phyloP scores from a whole-genome alignment of 2,888 invertebrate genomes.

The Griposia aprilina region DNA sequence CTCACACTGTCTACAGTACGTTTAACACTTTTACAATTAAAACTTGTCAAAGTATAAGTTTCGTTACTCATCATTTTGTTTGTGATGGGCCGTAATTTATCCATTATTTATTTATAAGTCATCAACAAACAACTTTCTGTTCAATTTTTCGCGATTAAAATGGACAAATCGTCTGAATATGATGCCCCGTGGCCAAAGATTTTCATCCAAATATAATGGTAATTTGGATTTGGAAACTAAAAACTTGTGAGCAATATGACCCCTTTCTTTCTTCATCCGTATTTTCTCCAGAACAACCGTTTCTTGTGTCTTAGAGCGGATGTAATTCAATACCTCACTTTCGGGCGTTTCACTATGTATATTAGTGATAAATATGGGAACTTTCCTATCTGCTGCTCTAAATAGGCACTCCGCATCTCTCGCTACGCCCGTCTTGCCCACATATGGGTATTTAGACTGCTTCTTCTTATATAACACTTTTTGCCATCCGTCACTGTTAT shows the following conservation, averaged over 20 bases:
- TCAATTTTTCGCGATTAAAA: neutral
- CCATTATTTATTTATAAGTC: neutral
- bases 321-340: neutral
- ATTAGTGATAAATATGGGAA: neutral
- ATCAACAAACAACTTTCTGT: neutral
- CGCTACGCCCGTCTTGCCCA: neutral
- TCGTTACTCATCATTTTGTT: too few relatives aligned
- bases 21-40: neutral
- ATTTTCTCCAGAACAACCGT: neutral
- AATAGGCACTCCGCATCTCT: neutral
- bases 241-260: neutral
- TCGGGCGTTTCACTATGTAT: neutral
- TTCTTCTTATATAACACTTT: neutral
- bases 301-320: neutral
- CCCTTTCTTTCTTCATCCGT: neutral
- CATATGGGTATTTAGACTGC: neutral
- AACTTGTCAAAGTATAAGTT: too few relatives aligned
- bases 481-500: neutral
- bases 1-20: neutral
- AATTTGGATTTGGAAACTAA: neutral
- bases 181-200: neutral
- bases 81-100: too few relatives aligned
- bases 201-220: neutral
- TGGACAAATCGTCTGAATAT: neutral
- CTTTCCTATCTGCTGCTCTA: constrained; percentile 2